Evolutionary conservation across 1,140 invertebrate species (phyloP).

Genomic region (Ctenoplectra terminalis): DNA sequence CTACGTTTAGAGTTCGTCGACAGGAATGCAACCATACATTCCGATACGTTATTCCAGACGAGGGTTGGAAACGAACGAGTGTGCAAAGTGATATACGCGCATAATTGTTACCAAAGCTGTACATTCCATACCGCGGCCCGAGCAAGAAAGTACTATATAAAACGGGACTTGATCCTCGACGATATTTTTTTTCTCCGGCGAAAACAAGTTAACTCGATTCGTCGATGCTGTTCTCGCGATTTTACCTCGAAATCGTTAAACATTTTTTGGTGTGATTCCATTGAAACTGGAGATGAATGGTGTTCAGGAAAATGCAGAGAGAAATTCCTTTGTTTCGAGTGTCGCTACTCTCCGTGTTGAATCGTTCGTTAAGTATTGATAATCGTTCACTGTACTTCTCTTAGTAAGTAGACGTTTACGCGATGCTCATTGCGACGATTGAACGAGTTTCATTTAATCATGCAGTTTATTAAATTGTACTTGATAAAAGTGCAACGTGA

Average conservation of each 20-base stretch:
- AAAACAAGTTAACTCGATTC: not conserved
- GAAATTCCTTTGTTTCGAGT: constrained; percentile 43
- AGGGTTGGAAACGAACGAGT: not conserved
- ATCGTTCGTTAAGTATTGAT: constrained; percentile 62
- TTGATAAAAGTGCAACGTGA: not conserved
- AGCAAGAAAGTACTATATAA: constrained; percentile 23
- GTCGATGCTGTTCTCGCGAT: not conserved
- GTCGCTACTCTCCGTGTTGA: constrained; percentile 55
- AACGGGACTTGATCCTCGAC: not conserved
- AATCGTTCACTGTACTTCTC: constrained; percentile 59
- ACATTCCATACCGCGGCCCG: constrained; percentile 37
- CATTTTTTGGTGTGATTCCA: not conserved
- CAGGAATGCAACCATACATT: constrained; percentile 31
- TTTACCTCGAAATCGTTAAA: not conserved
- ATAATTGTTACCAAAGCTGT: constrained; percentile 33
- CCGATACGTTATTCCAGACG: not conserved
- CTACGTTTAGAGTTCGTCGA: not conserved
- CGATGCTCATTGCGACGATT: constrained; percentile 28
- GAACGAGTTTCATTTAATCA: constrained; percentile 10
- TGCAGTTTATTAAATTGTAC: constrained; percentile 13
- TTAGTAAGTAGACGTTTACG: constrained; percentile 57
- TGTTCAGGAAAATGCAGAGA: not conserved
- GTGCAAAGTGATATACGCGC: constrained; percentile 21
- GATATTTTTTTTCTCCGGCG: not conserved
- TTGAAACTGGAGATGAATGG: not conserved